Evolutionary conservation across 2,113 vertebrate species (phyloP).

Genomic region (Dicrurus megarhynchus): DNA sequence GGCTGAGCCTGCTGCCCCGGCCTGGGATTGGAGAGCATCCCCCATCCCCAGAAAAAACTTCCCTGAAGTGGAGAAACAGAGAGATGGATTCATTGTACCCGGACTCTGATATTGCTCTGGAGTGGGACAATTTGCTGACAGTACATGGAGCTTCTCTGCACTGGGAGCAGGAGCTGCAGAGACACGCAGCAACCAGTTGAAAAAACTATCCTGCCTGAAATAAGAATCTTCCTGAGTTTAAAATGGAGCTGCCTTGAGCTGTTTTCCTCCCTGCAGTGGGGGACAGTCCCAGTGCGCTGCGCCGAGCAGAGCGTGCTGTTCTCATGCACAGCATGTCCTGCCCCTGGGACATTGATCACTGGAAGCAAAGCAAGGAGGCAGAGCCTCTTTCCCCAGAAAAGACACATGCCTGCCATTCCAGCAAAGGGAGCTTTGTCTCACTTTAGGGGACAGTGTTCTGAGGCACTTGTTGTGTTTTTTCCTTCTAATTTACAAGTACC

Average conservation of each 20-base stretch:
- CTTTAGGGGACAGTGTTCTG: not conserved
- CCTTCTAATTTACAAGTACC: not conserved
- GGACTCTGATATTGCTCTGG: not conserved
- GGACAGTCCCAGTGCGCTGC: not conserved
- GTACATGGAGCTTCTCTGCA: not conserved
- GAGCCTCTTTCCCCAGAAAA: not conserved
- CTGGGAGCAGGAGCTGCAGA: not conserved
- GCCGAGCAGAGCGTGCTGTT: not conserved
- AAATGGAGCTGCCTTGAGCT: not conserved
- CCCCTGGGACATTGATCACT: not conserved
- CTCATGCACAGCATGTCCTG: not conserved
- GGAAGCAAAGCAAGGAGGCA: not conserved
- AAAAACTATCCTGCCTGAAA: not conserved
- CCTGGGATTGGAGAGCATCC: not conserved
- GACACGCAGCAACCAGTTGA: not conserved
- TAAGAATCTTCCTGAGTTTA: not conserved
- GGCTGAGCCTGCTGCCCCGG: not conserved
- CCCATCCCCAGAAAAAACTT: not conserved
- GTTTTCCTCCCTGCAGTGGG: not conserved
- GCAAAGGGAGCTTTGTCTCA: not conserved
- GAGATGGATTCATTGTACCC: too few species aligned
- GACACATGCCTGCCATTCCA: not conserved
- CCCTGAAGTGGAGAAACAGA: not conserved
- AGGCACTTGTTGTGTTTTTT: fast-evolving
- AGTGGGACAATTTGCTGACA: not conserved